phyloP scores from a whole-genome alignment of 37 sponge, comb jelly and placozoan genomes.

The Spongia lamella region DNA sequence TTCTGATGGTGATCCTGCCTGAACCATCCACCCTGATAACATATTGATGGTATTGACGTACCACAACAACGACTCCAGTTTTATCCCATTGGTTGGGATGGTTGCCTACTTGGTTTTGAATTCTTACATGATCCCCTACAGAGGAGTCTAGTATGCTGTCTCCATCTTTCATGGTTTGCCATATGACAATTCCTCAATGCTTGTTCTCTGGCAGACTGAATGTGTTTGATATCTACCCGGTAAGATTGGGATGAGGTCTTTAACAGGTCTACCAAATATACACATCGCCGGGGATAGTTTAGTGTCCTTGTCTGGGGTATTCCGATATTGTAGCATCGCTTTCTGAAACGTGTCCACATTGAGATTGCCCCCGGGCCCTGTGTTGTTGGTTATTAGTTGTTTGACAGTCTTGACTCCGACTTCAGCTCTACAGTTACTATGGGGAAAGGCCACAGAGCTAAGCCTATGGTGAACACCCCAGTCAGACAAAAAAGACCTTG shows the following conservation, averaged over 20 bases:
- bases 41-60: too few species aligned
- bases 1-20: too few species aligned
- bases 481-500: slow-evolving; percentile 11
- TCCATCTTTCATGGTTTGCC: slow-evolving; percentile 37
- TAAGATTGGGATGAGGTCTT: slow-evolving; percentile 37
- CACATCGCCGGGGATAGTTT: slow-evolving; percentile 47
- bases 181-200: slow-evolving; percentile 36
- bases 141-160: slow-evolving; percentile 31
- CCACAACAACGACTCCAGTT: slow-evolving; percentile 31
- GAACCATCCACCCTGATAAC: too few species aligned
- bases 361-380: slow-evolving; percentile 16
- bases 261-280: slow-evolving; percentile 32
- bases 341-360: slow-evolving; percentile 25
- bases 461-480: too few species aligned
- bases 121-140: slow-evolving; percentile 34
- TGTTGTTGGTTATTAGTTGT: slow-evolving; percentile 28
- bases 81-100: slow-evolving; percentile 43
- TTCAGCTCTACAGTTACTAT: too few species aligned
- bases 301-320: slow-evolving; percentile 30
- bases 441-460: too few species aligned
- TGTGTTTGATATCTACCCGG: slow-evolving; percentile 38
- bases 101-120: slow-evolving; percentile 46
- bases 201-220: slow-evolving; percentile 15
- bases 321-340: slow-evolving; percentile 39
- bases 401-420: slow-evolving; percentile 35